phyloP scores from a whole-genome alignment of 2,113 vertebrate species.

The Scytalopus superciliaris region DNA sequence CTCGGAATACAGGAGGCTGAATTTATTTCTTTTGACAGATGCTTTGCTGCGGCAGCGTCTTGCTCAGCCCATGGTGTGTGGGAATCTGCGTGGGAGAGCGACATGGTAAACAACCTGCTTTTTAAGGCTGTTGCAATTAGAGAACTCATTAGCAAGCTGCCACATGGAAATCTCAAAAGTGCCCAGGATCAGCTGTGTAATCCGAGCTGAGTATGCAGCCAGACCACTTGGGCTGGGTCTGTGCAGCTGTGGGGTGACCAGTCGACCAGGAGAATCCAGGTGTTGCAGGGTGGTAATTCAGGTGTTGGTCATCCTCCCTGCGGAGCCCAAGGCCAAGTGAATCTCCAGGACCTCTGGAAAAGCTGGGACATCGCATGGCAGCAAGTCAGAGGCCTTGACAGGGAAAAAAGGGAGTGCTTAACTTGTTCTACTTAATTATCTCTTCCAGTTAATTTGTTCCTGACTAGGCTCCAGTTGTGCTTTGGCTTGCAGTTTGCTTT shows the following conservation, averaged over 20 bases:
- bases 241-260: neutral
- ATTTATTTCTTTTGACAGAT: neutral
- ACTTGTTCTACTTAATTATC: neutral
- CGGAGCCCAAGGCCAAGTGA: neutral
- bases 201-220: neutral
- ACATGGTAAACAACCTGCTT: constrained; percentile 44
- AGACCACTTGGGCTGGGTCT: neutral
- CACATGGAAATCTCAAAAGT: neutral
- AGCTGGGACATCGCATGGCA: neutral
- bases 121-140: constrained; percentile 40
- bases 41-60: neutral
- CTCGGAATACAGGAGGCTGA: neutral
- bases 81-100: neutral
- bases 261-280: neutral
- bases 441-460: neutral
- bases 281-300: neutral
- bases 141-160: constrained; percentile 3
- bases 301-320: neutral
- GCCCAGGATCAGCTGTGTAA: neutral
- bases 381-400: neutral
- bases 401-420: neutral
- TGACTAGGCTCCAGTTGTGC: constrained; percentile 25
- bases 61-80: neutral
- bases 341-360: neutral
- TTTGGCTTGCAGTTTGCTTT: constrained; percentile 49